Evolutionary conservation across 2,113 vertebrate species (phyloP).

Genomic region (Peromyscus leucopus): DNA sequence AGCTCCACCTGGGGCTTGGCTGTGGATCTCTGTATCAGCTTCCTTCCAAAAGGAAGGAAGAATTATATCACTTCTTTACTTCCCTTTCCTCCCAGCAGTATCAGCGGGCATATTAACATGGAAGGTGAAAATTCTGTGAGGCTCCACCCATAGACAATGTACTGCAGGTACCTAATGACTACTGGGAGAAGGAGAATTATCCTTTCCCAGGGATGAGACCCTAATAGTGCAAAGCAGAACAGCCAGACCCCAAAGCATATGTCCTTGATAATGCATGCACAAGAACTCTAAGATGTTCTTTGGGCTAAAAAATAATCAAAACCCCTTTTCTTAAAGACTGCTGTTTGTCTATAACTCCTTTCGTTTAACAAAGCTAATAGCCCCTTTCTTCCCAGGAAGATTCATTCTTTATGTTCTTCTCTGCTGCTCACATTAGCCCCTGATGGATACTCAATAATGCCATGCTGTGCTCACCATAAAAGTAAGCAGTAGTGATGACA

Average conservation of each 20-base stretch:
- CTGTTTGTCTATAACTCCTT: background rate
- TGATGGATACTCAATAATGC: fast-evolving
- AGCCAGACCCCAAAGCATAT: background rate
- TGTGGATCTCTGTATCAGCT: too few relatives aligned
- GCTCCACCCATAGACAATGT: background rate
- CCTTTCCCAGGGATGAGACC: background rate
- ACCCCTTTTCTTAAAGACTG: background rate
- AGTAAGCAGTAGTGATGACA: background rate
- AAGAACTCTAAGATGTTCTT: background rate
- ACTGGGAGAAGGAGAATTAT: too few relatives aligned
- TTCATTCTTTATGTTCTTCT: background rate
- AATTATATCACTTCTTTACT: background rate
- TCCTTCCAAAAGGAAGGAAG: too few relatives aligned
- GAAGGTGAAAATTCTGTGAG: background rate
- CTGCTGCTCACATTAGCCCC: background rate
- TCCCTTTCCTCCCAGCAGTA: background rate
- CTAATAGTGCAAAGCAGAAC: background rate
- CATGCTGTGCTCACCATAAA: background rate
- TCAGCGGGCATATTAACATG: background rate
- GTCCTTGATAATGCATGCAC: background rate
- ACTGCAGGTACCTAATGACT: background rate
- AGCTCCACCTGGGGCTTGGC: too few relatives aligned
- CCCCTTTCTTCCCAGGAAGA: background rate
- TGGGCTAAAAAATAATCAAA: background rate
- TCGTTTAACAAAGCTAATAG: background rate